Base-by-base conservation (phyloP, 2,797 vertebrate genomes). In the Ptychadena robeensis region DNA sequence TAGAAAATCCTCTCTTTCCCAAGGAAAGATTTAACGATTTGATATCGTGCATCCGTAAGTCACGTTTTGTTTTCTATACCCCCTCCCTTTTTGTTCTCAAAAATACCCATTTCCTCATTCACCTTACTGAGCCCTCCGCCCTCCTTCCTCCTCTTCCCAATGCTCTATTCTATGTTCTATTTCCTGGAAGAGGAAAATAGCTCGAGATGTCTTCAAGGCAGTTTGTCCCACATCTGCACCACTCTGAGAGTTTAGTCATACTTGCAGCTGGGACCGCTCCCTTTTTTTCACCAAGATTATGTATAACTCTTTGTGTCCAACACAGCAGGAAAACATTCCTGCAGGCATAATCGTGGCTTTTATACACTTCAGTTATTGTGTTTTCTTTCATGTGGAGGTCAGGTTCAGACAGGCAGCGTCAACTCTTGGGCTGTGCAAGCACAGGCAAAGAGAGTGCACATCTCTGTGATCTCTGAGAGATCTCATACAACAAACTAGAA, bases 11-110 rank as follows among this genome's bases (percentile, higher is more conserved):
- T 78, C 95, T 98, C 87, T 98, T 99, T 94, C 97, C 97, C 88
- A 99, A 97, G 93, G 97, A 99, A 94, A 96, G 96, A 91, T 99
- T 99, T 94, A 97, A 93, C 86, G 98, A 99, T 87, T 95, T 99
- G 88, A 96, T 99, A 88, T 96, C 96, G 86, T 96, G 95, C 94
- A 93, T 98, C 95, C 95, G 97, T 99, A 96, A 97, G 98, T 95
- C 81, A n/a, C 85, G 80, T 81, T 83, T 82, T 85, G 64, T 82
- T 0, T 0, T 87, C 68, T 65, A 79, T 57, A 72, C 18, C 11
- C 28, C n/a, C 44, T 31, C 6, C 22, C 11, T 32, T 31, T 63
- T 70, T 79, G 69, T 69, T 25, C 40, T 67, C 10, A 38, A 12
- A 71, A 71, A 37, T 8, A 37, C 31, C 40, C 30, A 32, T 73